These are phyloP conservation scores for Macroteleia sp. DNA, from an alignment of 2,888 invertebrate genomes.

Conservation along the genomic window DNA sequence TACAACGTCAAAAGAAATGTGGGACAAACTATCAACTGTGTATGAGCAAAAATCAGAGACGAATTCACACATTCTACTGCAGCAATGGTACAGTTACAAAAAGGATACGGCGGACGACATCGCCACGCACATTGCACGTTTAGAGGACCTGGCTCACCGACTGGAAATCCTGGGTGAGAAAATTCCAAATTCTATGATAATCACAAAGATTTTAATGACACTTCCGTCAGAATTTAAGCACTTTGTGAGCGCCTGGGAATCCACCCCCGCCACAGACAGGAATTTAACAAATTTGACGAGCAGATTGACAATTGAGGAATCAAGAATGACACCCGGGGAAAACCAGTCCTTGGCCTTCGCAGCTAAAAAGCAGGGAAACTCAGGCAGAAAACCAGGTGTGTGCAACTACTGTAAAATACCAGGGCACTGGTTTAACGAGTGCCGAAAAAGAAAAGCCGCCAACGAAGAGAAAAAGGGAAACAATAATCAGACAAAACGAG, in stretches of 20 bases:
- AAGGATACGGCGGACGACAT: conserved; percentile 61
- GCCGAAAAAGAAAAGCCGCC: no score
- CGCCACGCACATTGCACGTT: conserved; percentile 63
- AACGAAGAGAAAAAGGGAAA: no score
- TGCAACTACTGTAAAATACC: no score
- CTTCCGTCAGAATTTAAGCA: conserved; percentile 47
- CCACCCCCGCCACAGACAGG: conserved; percentile 7
- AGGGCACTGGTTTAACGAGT: no score
- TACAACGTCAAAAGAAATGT: conserved; percentile 66
- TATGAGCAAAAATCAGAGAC: conserved; percentile 71
- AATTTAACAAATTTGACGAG: conserved; percentile 27
- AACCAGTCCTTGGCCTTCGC: no score
- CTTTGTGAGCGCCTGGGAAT: conserved; percentile 66
- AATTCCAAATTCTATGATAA: conserved; percentile 50
- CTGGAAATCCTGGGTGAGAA: conserved; percentile 53
- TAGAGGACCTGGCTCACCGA: conserved; percentile 62
- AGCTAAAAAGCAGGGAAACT: no score
- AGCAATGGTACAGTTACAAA: conserved; percentile 54
- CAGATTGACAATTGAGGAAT: not conserved
- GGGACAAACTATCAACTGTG: conserved; percentile 60
- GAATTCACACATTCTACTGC: conserved; percentile 64
- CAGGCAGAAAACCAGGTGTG: not conserved
- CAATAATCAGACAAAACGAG: no score
- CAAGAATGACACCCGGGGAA: no score
- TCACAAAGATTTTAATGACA: conserved; percentile 67